Base-by-base conservation (phyloP, 1,140 invertebrate species). In the Homalodisca vitripennis region DNA sequence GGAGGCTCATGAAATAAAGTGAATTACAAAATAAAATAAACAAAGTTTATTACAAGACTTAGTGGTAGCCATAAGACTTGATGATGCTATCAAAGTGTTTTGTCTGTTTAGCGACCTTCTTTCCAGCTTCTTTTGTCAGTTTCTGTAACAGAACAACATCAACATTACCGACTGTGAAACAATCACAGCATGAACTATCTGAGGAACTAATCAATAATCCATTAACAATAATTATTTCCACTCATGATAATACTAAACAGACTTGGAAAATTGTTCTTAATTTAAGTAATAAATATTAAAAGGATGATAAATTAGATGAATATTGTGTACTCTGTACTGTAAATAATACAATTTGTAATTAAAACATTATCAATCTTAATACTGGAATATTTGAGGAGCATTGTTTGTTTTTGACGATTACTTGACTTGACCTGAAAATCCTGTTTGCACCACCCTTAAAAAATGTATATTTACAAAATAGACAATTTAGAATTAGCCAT, bases 31-130 rank as follows among this genome's bases (percentile, higher is more conserved):
- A 24, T 60, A 60, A 60, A 60, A 60, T 60, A 60, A 60, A 60
- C 55, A 60, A 41, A 46, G 63, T 41, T 66, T 66, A 66, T 66
- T 66, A 41, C 10, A 47, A 47, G 27, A 41, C 79, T 89, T 88
- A 93, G 83, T 91, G 89, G 82, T 92, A 94, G 81, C 93, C 93
- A 85, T 91, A 94, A 77, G 85, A 86, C 81, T 93, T 89, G 79
- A 97, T 94, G 74, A 94, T 85, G 70, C 85, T 80, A 75, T 90
- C 93, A 83, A 92, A 93, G 29, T 89, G 90, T 74, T 86, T 87
- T 55, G 91, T 86, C 71, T 86, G 85, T 79, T 91, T 92, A n/a
- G 84, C 83, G 69, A 94, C 89, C 78, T 91, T 91, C 74, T 88
- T 84, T 74, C 87, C 89, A 72, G 94, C 94, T 77, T 90, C 82